Evolutionary conservation across 2,888 invertebrate species (phyloP).

Genomic region (Dastarcus helophoroides): DNA sequence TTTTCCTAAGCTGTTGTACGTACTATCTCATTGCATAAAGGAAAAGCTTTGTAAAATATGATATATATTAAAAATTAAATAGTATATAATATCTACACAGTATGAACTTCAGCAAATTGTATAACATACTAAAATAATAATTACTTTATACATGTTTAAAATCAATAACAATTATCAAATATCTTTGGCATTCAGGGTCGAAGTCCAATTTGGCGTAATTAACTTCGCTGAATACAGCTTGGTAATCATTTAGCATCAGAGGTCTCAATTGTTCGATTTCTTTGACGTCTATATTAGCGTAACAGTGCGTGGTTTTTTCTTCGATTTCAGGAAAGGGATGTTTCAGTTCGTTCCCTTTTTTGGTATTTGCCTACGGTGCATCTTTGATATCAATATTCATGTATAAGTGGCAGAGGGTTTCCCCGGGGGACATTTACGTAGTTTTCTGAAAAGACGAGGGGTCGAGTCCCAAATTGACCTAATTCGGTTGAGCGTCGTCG

Average conservation of each 20-base stretch:
- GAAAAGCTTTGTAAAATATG: no score
- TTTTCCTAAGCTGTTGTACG: no score
- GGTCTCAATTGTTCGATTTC: constrained; percentile 38
- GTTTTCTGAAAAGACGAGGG: constrained; percentile 32
- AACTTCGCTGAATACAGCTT: constrained; percentile 40
- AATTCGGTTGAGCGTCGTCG: constrained; percentile 20
- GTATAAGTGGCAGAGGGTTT: constrained; percentile 27
- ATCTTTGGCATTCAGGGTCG: constrained; percentile 40
- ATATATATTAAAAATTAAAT: no score
- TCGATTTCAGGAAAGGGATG: constrained; percentile 24
- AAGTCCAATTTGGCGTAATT: constrained; percentile 76
- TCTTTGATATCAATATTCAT: constrained; percentile 32
- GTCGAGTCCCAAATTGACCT: constrained; percentile 36
- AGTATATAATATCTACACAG: no score
- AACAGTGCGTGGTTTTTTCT: constrained; percentile 39
- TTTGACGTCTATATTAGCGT: constrained; percentile 44
- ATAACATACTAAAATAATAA: constrained; percentile 21
- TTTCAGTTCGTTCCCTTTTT: constrained; percentile 11
- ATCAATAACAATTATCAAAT: constrained; percentile 22
- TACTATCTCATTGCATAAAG: no score
- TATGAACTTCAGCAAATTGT: no score
- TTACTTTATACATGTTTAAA: constrained; percentile 17
- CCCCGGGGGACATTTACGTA: constrained; percentile 17
- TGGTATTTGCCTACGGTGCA: constrained; percentile 10
- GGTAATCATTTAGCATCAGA: constrained; percentile 28